Base-by-base conservation (phyloP, 2,797 vertebrate genomes). In the Ambastaia sidthimunki region DNA sequence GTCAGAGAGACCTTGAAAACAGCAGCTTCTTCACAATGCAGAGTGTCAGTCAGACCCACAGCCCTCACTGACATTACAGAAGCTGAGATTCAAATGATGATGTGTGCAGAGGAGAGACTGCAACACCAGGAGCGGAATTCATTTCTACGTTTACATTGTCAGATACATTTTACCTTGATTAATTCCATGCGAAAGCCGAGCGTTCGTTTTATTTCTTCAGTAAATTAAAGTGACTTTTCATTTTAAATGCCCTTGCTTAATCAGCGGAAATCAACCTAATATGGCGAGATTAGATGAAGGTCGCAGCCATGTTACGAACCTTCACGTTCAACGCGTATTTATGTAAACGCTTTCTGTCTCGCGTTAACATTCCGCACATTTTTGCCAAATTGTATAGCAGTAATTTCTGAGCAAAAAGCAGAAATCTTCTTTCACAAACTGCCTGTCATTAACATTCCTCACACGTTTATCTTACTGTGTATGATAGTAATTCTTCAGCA, bases 1-100 rank as follows among this genome's bases (percentile, higher is more conserved):
- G 60, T 34, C 28, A 34, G 25, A 31, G 28, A 34, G 28, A 63
- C 60, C 60, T 31, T 63, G 60, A 63, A 63, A 63, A 63, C 13
- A 28, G 25, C 59, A 63, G 60, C 60, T 34, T 63, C 7, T 34
- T 63, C 18, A 15, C 34, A 63, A 63, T 34, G 7, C 28, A 63
- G 15, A 25, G 9, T 63, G 28, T 34, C 60, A 34, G 16, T 63
- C 59, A 62, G 28, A 34, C 59, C 12, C 59, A 62, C 23, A 62
- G 7, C 6, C 60, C 25, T 34, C 16, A 34, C 60, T 63, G 60
- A 18, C 60, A 34, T 63, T n/a, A 63, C 25, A 34, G 13, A 34
- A 63, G 60, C 18, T 63, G 60, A 63, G 60, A 63, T 63, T 63
- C 60, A 60, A 60, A 60, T 60, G 19, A 62, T 18, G 15, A 63